phyloP scores from a whole-genome alignment of 2,888 invertebrate species.

The Drosophila parthenogenetica region DNA sequence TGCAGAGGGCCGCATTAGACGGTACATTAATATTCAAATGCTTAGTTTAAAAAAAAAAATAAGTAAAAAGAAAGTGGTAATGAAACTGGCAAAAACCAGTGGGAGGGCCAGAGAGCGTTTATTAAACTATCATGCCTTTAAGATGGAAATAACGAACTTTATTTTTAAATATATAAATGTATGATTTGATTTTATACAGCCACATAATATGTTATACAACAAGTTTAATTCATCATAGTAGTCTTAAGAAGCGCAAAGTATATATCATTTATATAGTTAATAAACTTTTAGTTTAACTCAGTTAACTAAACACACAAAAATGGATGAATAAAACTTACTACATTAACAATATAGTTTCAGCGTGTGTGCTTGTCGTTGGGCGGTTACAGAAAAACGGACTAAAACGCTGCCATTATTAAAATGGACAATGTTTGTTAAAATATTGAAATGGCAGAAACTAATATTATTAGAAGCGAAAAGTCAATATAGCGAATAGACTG shows the following conservation, averaged over 20 bases:
- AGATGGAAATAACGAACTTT: conserved; percentile 50
- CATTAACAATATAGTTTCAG: conserved; percentile 23
- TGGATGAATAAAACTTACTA: conserved; percentile 12
- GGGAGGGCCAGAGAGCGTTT: too few species aligned
- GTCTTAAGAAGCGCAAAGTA: conserved; percentile 36
- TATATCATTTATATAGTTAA: conserved; percentile 26
- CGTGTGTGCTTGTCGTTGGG: conserved; percentile 21
- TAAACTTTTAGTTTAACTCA: conserved; percentile 57
- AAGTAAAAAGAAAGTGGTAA: conserved; percentile 1
- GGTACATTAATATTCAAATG: too few species aligned
- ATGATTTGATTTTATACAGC: conserved; percentile 20
- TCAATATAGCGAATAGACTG: too few species aligned
- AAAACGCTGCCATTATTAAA: too few species aligned
- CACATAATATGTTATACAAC: conserved; percentile 18
- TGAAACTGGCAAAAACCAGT: conserved; percentile 18
- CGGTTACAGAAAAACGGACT: too few species aligned
- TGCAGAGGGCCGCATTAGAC: too few species aligned
- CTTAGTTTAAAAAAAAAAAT: too few species aligned
- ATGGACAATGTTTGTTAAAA: too few species aligned
- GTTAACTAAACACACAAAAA: conserved; percentile 38
- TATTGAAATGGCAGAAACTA: too few species aligned
- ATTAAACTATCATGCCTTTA: conserved; percentile 67
- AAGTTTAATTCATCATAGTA: conserved; percentile 36
- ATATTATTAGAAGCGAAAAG: too few species aligned
- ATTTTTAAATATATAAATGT: conserved; percentile 61